Conservation (phyloP, 2,113 vertebrate genomes). For the Strix aluco region DNA sequence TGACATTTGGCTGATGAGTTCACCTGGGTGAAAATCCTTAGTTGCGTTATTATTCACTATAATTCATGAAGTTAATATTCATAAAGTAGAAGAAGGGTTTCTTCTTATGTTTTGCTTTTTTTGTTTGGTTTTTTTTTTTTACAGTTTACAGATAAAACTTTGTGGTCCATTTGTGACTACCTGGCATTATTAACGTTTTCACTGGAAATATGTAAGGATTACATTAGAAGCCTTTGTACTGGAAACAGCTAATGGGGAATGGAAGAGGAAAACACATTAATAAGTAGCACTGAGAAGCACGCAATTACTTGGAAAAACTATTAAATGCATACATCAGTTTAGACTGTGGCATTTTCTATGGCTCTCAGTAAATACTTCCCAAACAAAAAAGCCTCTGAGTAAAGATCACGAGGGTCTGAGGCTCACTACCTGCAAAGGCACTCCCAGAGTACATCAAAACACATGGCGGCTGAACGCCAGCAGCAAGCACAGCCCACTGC, state of each 20-base stretch:
- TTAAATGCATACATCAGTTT: neutral
- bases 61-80: neutral
- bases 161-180: neutral
- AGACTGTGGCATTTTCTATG: neutral
- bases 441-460: neutral
- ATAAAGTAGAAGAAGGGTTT: neutral
- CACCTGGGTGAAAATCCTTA: neutral
- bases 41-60: neutral
- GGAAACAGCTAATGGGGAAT: neutral
- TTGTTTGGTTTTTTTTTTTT: neutral
- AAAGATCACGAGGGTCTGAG: neutral
- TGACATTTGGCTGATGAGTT: neutral
- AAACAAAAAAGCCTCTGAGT: neutral
- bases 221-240: neutral
- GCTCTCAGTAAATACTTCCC: neutral
- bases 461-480: rapidly evolving
- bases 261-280: neutral
- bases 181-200: neutral
- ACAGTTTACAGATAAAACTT: neutral
- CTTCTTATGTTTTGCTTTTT: neutral
- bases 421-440: neutral
- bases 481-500: neutral
- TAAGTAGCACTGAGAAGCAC: neutral
- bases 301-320: neutral
- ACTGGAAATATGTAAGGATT: neutral